Evolutionary conservation across 2,888 invertebrate genomes (phyloP).

Genomic region (Drosophila longiperda): DNA sequence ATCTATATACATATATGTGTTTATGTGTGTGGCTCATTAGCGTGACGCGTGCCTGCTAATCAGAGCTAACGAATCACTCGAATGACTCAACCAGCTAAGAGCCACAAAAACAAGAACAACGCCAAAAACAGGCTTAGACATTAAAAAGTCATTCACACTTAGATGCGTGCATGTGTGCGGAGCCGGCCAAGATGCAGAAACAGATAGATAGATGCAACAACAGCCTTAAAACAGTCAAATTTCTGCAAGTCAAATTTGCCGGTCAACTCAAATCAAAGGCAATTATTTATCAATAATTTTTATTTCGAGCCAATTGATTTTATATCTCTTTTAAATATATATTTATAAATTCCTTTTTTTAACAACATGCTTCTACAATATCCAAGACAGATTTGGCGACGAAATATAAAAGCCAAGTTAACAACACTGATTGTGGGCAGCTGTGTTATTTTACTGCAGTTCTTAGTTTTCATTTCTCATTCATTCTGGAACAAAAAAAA

Average conservation of each 20-base stretch:
- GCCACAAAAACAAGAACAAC: conserved; percentile 30
- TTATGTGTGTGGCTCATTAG: conserved; percentile 60
- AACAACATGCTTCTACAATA: background rate
- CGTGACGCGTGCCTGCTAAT: conserved; percentile 74
- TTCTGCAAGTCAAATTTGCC: background rate
- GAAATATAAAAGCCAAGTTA: conserved; percentile 1
- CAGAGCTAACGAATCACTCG: conserved; percentile 63
- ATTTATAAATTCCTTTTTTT: background rate
- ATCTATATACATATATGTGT: conserved; percentile 8
- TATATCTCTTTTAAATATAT: background rate
- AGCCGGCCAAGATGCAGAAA: conserved; percentile 37
- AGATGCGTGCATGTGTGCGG: conserved; percentile 17
- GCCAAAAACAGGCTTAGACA: conserved; percentile 25
- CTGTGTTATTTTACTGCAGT: conserved; percentile 29
- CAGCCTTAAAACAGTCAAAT: background rate
- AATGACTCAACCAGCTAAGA: conserved; percentile 61
- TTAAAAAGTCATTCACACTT: conserved; percentile 5
- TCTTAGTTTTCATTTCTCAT: conserved; percentile 46
- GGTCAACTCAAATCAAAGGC: background rate
- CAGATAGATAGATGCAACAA: conserved; percentile 13
- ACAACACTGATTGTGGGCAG: conserved; percentile 7
- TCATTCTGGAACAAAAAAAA: conserved; percentile 23
- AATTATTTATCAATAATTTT: background rate
- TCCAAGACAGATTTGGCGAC: background rate
- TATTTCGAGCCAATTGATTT: background rate